These are phyloP conservation scores for Xenops minutus DNA, from an alignment of 2,797 vertebrate species.

Conservation along the genomic window DNA sequence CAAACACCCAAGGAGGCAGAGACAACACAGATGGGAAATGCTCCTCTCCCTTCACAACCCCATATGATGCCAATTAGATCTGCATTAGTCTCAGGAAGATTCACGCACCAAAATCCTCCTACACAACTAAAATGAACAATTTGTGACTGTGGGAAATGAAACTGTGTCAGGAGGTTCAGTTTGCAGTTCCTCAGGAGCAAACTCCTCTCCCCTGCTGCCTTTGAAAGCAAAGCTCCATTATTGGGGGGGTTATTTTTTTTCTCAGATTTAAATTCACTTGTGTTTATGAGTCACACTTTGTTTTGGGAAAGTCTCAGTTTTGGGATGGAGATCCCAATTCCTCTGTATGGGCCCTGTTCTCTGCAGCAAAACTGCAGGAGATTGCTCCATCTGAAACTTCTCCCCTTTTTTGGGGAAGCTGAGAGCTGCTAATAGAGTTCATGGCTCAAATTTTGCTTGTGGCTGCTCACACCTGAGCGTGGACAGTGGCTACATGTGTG, in stretches of 20 bases:
- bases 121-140: background rate
- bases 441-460: background rate
- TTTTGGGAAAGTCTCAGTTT: background rate
- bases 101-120: background rate
- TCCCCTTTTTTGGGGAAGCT: background rate
- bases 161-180: background rate
- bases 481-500: background rate
- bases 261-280: background rate
- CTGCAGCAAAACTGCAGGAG: background rate
- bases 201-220: background rate
- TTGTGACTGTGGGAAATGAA: background rate
- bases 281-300: background rate
- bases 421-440: background rate
- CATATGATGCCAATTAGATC: background rate
- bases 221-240: background rate
- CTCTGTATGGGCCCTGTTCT: background rate
- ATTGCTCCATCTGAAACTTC: background rate
- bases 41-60: background rate
- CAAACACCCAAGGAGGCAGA: background rate
- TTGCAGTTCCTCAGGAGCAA: background rate
- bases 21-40: background rate
- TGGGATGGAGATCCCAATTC: background rate
- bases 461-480: background rate
- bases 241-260: background rate
- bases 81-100: background rate